Percentiles rank a stretch among this genome's conserved stretches.
Conservation (phyloP, 2,113 vertebrate genomes). For the Vireo altiloquus region DNA sequence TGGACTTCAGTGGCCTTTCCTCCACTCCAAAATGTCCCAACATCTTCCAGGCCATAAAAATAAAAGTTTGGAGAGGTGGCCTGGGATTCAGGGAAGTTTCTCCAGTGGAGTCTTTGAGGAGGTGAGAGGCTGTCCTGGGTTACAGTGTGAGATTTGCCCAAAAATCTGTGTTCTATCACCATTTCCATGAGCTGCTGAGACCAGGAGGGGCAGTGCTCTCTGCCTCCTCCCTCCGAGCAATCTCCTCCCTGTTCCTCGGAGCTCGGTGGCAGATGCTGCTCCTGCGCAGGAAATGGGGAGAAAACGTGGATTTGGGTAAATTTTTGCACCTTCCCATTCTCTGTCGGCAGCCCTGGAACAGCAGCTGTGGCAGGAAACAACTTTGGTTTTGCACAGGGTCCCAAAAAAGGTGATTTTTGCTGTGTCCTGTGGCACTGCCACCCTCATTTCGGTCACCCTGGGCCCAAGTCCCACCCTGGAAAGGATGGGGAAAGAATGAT, state of each 20-base stretch:
- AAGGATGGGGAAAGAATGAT: neutral
- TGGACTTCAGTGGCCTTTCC: neutral
- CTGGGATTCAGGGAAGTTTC: neutral
- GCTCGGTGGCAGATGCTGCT: neutral
- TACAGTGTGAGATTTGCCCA: too few species aligned
- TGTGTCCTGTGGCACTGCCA: neutral
- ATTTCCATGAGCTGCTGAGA: too few species aligned
- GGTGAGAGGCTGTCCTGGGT: too few species aligned
- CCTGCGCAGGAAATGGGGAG: neutral
- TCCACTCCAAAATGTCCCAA: neutral
- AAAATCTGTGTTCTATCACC: too few species aligned
- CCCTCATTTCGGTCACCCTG: neutral
- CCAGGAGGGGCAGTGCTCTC: too few species aligned
- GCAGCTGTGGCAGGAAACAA: neutral
- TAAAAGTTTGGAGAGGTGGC: neutral
- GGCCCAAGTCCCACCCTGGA: neutral
- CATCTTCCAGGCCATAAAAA: neutral
- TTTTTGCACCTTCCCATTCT: neutral
- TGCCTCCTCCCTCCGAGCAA: too few species aligned
- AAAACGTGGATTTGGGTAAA: neutral
- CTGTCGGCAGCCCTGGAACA: rapidly evolving
- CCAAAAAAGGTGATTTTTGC: rapidly evolving
- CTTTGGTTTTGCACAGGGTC: rapidly evolving
- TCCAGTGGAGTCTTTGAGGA: rapidly evolving
- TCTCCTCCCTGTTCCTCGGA: neutral